phyloP scores from a whole-genome alignment of 2,797 vertebrate genomes.

The Xenentodon cancila region DNA sequence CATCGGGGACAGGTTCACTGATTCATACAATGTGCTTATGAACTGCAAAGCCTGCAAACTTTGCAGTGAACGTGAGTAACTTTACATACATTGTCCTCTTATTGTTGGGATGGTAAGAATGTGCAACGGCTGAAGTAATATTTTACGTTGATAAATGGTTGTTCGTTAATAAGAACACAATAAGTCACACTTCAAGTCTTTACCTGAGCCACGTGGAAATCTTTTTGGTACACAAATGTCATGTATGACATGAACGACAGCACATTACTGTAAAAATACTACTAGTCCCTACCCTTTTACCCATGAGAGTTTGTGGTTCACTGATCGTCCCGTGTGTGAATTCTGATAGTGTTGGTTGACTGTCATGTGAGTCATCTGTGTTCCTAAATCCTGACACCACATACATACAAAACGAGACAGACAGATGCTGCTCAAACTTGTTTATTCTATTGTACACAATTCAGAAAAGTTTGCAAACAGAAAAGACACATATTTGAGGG shows the following conservation, averaged over 20 bases:
- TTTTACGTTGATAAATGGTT: neutral
- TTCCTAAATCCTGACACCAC: neutral
- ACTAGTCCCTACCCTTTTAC: neutral
- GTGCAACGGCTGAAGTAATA: neutral
- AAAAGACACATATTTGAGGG: slow-evolving; percentile 34
- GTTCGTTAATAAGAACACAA: too few relatives aligned
- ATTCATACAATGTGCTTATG: neutral
- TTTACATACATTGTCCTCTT: slow-evolving; percentile 3
- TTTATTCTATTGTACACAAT: slow-evolving; percentile 9
- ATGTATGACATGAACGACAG: slow-evolving; percentile 12
- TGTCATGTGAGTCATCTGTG: slow-evolving; percentile 28
- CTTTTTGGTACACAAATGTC: neutral
- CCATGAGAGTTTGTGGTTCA: slow-evolving; percentile 3
- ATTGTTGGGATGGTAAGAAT: neutral
- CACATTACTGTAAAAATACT: slow-evolving; percentile 22
- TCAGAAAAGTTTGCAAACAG: slow-evolving; percentile 34
- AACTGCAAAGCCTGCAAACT: slow-evolving; percentile 14
- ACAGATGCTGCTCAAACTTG: slow-evolving; percentile 43
- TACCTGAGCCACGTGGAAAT: neutral
- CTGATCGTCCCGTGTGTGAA: slow-evolving; percentile 5
- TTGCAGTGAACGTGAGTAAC: slow-evolving; percentile 67
- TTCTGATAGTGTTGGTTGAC: neutral
- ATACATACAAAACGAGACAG: neutral
- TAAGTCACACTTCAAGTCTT: neutral
- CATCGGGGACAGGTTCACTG: fast-evolving